These are phyloP conservation scores for Globia sparganii DNA, from an alignment of 2,888 invertebrate genomes.

Conservation along the genomic window DNA sequence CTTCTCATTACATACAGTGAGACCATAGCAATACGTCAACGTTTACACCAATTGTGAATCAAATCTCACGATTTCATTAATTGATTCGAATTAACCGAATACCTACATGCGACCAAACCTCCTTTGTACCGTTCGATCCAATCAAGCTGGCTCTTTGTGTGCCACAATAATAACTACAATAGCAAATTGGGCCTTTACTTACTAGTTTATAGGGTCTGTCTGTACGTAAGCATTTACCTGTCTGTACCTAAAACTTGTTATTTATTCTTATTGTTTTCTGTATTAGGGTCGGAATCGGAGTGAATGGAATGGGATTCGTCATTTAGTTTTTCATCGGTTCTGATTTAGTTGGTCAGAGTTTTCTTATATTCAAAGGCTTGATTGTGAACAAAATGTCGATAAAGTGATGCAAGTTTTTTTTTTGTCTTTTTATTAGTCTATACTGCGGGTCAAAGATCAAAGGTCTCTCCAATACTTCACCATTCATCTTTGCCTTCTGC, in stretches of 20 bases:
- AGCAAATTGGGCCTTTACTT: constrained; percentile 40
- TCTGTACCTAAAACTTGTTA: constrained; percentile 35
- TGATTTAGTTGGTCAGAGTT: background rate
- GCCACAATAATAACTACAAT: constrained; percentile 55
- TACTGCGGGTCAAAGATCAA: no score
- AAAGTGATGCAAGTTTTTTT: background rate
- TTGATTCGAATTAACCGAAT: constrained; percentile 57
- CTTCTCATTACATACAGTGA: constrained; percentile 9
- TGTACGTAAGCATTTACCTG: constrained; percentile 30
- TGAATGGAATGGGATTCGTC: constrained; percentile 7
- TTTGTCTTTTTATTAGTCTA: no score
- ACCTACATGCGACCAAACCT: constrained; percentile 38
- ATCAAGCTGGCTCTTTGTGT: constrained; percentile 53
- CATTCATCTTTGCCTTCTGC: background rate
- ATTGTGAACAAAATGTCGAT: background rate
- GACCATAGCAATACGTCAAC: constrained; percentile 26
- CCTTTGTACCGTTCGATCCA: constrained; percentile 58
- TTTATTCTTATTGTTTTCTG: constrained; percentile 40
- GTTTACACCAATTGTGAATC: constrained; percentile 42
- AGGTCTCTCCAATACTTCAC: background rate
- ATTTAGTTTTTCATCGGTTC: background rate
- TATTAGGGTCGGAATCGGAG: constrained; percentile 22
- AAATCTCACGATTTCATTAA: constrained; percentile 47
- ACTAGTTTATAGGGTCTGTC: constrained; percentile 35
- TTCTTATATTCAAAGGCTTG: background rate